Conservation (phyloP, 2,888 invertebrate genomes). For the Entomobrya proxima region DNA sequence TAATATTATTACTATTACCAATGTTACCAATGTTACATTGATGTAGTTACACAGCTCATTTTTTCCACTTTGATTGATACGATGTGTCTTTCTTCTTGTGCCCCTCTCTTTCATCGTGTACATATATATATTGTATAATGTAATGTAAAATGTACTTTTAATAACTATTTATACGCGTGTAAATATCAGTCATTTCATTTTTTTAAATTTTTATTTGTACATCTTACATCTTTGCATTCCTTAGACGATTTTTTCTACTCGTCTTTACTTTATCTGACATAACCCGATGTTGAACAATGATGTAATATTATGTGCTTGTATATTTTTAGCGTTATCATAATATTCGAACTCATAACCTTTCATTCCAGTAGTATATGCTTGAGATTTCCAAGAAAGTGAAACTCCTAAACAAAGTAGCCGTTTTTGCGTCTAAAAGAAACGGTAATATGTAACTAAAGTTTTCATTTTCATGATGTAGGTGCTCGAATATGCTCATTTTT, state of each 20-base stretch:
- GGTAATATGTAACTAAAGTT: no score
- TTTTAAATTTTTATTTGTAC: neutral
- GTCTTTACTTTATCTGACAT: slow-evolving; percentile 21
- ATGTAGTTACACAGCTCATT: slow-evolving; percentile 32
- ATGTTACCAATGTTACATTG: slow-evolving; percentile 30
- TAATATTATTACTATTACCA: slow-evolving; percentile 31
- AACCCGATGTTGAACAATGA: slow-evolving; percentile 21
- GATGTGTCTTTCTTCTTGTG: neutral
- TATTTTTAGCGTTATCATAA: no score
- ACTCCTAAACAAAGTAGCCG: no score
- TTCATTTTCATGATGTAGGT: no score
- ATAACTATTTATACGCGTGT: no score
- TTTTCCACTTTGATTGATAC: slow-evolving; percentile 36
- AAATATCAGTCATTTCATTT: no score
- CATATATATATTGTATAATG: neutral
- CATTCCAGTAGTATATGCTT: no score
- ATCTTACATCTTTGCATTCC: neutral
- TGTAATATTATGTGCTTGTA: no score
- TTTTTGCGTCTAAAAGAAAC: no score
- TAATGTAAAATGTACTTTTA: neutral
- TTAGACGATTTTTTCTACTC: neutral
- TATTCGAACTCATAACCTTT: no score
- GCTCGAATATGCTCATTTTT: no score
- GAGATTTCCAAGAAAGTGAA: no score
- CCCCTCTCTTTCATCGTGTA: neutral